Conservation (phyloP, 2,888 invertebrate species). For the Acronicta aceris region DNA sequence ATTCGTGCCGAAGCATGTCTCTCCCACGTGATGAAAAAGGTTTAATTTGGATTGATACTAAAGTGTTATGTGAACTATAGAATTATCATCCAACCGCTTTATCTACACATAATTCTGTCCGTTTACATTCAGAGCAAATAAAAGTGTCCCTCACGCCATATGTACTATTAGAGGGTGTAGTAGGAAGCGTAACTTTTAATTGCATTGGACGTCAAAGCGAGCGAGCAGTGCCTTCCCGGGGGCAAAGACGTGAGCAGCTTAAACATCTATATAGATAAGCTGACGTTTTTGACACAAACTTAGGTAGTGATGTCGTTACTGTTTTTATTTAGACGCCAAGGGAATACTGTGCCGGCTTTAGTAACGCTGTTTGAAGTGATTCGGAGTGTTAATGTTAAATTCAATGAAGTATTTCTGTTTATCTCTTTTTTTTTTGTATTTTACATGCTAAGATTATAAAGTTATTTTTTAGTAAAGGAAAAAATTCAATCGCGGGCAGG, state of each 20-base stretch:
- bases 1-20: too few relatives aligned
- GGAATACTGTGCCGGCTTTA: slow-evolving; percentile 22
- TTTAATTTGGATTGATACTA: too few relatives aligned
- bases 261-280: slow-evolving; percentile 20
- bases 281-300: slow-evolving; percentile 28
- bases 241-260: slow-evolving; percentile 39
- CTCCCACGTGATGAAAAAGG: too few relatives aligned
- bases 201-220: slow-evolving; percentile 57
- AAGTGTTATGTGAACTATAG: too few relatives aligned
- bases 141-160: slow-evolving; percentile 43
- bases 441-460: too few relatives aligned
- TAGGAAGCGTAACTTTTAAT: slow-evolving; percentile 61
- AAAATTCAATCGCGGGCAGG: too few relatives aligned
- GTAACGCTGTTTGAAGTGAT: slow-evolving; percentile 5
- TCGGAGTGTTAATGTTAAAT: too few relatives aligned
- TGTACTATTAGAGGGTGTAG: slow-evolving; percentile 34
- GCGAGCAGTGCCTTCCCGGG: slow-evolving; percentile 28
- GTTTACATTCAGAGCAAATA: slow-evolving; percentile 17
- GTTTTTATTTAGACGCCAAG: slow-evolving; percentile 27
- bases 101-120: too few relatives aligned
- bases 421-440: too few relatives aligned
- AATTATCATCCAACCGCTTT: too few relatives aligned
- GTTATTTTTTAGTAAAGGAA: too few relatives aligned
- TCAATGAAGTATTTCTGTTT: too few relatives aligned
- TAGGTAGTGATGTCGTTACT: slow-evolving; percentile 17